phyloP scores from a whole-genome alignment of 92 coral and sea anemone genomes.

The Zoanthus sociatus region DNA sequence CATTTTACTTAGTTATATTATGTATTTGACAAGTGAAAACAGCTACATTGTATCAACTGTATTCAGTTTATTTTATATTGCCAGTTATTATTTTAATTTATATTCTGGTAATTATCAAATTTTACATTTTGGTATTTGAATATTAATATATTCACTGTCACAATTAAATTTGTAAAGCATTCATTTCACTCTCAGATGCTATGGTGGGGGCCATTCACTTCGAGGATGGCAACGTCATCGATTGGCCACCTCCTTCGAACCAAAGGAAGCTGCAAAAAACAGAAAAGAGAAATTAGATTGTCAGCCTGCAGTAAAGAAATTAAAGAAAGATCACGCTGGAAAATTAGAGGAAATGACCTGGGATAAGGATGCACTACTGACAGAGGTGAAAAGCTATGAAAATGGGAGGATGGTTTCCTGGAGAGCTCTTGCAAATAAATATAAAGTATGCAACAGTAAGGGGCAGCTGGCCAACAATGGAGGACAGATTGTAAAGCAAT shows the following conservation, averaged over 20 bases:
- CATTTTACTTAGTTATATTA: background rate
- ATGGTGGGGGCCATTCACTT: slow-evolving; percentile 50
- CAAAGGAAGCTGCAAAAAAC: slow-evolving; percentile 52
- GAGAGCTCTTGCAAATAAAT: slow-evolving; percentile 43
- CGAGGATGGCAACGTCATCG: slow-evolving; percentile 41
- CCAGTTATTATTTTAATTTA: background rate
- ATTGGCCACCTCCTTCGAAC: slow-evolving; percentile 36
- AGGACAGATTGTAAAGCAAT: slow-evolving; percentile 62
- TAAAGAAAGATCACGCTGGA: slow-evolving; percentile 52
- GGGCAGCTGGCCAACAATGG: slow-evolving; percentile 60
- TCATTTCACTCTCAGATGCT: slow-evolving; percentile 24
- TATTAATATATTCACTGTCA: background rate
- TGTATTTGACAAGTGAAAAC: too few species aligned
- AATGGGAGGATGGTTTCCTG: slow-evolving; percentile 41
- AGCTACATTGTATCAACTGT: too few species aligned
- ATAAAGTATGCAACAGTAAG: slow-evolving; percentile 48
- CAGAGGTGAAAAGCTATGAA: background rate
- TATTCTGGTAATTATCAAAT: background rate
- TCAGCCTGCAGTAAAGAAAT: slow-evolving; percentile 24
- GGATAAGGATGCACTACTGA: slow-evolving; percentile 49
- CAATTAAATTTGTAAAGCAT: background rate
- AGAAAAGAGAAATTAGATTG: slow-evolving; percentile 13
- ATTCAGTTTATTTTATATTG: background rate
- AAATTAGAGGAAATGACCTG: slow-evolving; percentile 44
- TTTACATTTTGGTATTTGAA: background rate